Percentiles rank a stretch among this genome's conserved stretches.
Conservation (phyloP, 2,797 vertebrate species). For the Vireo griseus region DNA sequence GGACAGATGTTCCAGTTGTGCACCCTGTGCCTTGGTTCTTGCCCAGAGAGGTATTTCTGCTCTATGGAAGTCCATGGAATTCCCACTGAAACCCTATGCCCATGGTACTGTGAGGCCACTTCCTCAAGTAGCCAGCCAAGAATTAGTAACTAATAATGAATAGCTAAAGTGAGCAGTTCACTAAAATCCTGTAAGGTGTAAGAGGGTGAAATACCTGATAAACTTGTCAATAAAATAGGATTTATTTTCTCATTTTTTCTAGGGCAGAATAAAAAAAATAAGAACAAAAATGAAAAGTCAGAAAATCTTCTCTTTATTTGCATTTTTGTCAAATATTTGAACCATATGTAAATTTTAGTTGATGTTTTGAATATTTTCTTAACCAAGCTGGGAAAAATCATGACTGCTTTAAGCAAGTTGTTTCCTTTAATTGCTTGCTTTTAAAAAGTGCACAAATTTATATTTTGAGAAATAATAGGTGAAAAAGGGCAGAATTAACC, state of each 20-base stretch:
- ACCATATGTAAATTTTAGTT: not conserved
- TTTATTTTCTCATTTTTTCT: not conserved
- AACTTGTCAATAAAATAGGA: not conserved
- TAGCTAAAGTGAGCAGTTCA: not conserved
- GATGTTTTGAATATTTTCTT: not conserved
- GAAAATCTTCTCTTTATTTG: not conserved
- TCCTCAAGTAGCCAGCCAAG: not conserved
- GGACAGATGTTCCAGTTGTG: not conserved
- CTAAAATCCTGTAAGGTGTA: not conserved
- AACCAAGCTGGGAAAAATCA: not conserved
- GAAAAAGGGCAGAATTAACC: not conserved
- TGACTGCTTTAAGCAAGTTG: not conserved
- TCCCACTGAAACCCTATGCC: not conserved
- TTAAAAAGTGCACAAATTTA: not conserved
- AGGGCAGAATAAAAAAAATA: not conserved
- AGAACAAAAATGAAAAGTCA: not conserved
- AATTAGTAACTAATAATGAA: not conserved
- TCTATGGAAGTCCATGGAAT: not conserved
- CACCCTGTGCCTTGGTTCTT: not conserved
- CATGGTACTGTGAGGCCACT: rapidly evolving
- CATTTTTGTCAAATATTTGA: not conserved
- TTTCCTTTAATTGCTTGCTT: not conserved
- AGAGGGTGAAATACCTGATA: not conserved
- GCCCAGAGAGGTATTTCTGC: not conserved
- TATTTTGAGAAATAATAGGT: not conserved